Conservation (phyloP, 2,888 invertebrate species). For the Gasteruption jaculator region DNA sequence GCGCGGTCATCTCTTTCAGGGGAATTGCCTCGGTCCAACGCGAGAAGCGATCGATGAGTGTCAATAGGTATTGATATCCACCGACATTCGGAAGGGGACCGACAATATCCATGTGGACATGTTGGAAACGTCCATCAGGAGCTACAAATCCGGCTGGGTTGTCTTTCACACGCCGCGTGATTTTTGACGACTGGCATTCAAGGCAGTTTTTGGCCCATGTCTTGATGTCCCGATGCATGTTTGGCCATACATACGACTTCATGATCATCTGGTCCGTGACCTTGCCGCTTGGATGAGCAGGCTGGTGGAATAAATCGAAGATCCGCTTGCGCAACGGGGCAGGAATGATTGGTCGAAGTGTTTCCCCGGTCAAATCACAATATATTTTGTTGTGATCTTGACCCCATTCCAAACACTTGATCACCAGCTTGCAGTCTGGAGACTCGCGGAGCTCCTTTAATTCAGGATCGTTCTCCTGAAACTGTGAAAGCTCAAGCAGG, state of each 20-base stretch:
- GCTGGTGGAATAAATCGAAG: slow-evolving; percentile 7
- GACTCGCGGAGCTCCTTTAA: background rate
- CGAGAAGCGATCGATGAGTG: too few species aligned
- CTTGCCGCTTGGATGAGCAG: slow-evolving; percentile 7
- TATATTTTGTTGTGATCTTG: background rate
- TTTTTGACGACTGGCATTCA: slow-evolving; percentile 3
- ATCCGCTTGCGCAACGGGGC: background rate
- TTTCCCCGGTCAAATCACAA: slow-evolving; percentile 4
- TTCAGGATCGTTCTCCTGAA: slow-evolving; percentile 8
- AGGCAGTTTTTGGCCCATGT: slow-evolving; percentile 1
- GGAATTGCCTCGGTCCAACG: slow-evolving; percentile 23
- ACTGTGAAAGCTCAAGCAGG: background rate
- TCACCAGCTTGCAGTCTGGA: background rate
- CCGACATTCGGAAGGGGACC: slow-evolving; percentile 8
- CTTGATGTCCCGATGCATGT: slow-evolving; percentile 1
- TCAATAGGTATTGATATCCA: too few species aligned
- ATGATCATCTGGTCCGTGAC: slow-evolving; percentile 6
- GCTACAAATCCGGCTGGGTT: slow-evolving; percentile 1
- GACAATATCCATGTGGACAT: slow-evolving; percentile 7
- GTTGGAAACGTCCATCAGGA: slow-evolving; percentile 7
- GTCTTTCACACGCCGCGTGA: slow-evolving; percentile 1
- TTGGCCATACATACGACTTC: slow-evolving; percentile 9
- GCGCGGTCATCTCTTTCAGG: slow-evolving; percentile 17
- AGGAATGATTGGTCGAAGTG: slow-evolving; percentile 1
- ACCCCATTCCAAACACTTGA: slow-evolving; percentile 4